Conservation (phyloP, 2,113 vertebrate genomes). For the Dascyllus trimaculatus region DNA sequence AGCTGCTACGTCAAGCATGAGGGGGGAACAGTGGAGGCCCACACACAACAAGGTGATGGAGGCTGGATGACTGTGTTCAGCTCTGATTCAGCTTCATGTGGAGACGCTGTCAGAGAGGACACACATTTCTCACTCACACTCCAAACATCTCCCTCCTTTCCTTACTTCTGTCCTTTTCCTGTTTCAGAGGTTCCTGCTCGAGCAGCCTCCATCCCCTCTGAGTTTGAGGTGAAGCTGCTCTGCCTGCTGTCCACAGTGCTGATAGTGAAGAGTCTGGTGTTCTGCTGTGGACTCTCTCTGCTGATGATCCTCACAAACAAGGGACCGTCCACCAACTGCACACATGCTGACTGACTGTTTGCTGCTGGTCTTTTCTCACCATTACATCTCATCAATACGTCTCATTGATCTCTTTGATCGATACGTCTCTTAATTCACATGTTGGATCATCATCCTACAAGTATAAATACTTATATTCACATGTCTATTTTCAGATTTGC, state of each 20-base stretch:
- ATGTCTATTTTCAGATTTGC: too few species aligned
- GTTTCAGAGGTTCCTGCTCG: constrained; percentile 10
- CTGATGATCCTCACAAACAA: constrained; percentile 13
- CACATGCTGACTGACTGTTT: constrained; percentile 4
- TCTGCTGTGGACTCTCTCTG: too few species aligned
- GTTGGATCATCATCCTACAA: too few species aligned
- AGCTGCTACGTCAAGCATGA: constrained; percentile 38
- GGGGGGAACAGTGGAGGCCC: background rate
- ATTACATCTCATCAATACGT: too few species aligned
- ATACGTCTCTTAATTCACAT: too few species aligned
- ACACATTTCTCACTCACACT: background rate
- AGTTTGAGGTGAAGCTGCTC: too few species aligned
- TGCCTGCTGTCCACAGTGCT: too few species aligned
- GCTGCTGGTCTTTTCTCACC: too few species aligned
- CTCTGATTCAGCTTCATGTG: constrained; percentile 10
- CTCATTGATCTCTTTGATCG: too few species aligned
- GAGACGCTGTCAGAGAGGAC: background rate
- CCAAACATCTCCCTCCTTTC: background rate
- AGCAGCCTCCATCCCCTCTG: background rate
- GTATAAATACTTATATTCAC: too few species aligned
- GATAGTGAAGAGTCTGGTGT: too few species aligned
- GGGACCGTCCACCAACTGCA: constrained; percentile 1
- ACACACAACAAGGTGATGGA: constrained; percentile 18
- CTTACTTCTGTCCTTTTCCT: too few species aligned
- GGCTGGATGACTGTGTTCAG: background rate